phyloP scores from a whole-genome alignment of 2,888 invertebrate genomes.

The Drosophila barbarae region DNA sequence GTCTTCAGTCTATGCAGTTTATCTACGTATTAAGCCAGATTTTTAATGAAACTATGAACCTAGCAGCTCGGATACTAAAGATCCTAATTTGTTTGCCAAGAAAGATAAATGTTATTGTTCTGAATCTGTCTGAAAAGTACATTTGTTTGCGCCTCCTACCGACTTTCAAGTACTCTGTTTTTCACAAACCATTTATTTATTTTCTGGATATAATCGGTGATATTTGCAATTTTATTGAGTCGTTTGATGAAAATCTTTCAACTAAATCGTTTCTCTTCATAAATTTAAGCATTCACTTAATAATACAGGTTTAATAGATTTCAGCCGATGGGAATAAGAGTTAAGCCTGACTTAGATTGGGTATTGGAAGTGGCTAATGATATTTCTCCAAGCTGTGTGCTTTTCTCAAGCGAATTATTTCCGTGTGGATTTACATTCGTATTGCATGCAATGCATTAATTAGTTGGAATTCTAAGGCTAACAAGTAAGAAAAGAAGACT shows the following conservation, averaged over 20 bases:
- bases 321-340: background rate
- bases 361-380: background rate
- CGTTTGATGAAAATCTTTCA: conserved; percentile 1
- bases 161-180: conserved; percentile 8
- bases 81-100: conserved; percentile 3
- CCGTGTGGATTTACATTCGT: conserved; percentile 34
- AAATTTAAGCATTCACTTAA: background rate
- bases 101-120: conserved; percentile 7
- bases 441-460: conserved; percentile 41
- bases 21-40: background rate
- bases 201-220: background rate
- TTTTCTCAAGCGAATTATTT: conserved; percentile 43
- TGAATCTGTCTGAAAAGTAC: conserved; percentile 1
- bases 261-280: background rate
- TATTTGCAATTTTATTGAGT: conserved; percentile 3
- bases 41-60: background rate
- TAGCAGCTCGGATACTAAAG: background rate
- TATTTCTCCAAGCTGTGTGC: conserved; percentile 10
- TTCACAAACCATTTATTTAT: conserved; percentile 3
- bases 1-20: background rate
- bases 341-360: background rate
- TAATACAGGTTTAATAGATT: conserved; percentile 2
- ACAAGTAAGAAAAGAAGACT: background rate
- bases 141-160: background rate
- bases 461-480: conserved; percentile 21